Evolutionary conservation across 2,888 invertebrate species (phyloP), one percentile per base, ranked within the genome.

Genomic region (Polymixis flavicincta): DNA sequence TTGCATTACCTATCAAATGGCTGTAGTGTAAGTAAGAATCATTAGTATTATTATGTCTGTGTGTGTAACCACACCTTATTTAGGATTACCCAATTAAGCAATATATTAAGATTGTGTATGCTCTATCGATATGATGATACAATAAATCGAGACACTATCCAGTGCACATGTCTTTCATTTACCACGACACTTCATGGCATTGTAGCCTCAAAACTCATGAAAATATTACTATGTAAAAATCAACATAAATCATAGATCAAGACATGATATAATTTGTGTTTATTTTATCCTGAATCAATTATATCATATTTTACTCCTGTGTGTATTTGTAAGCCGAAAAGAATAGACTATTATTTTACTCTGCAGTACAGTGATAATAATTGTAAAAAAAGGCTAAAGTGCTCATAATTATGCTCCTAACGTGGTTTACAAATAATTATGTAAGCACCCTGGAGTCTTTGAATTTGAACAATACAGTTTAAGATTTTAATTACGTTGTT

Each of bases 211-310:
- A n/a, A 65, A 42, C 17, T 67, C 19, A 68, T n/a, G n/a, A 19
- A 25, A 42, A 65, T 42, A 11, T 22, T 61, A 60, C 25, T 63
- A 45, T 71, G 19, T n/a, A 14, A 22, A 72, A 37, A 28, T 61
- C 0, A 45, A 25, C 25, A 45, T 11, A 61, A 48, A 11, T 22
- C 19, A n/a, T 64, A n/a, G 19, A 25, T 32, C 28, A 17, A 45
- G 19, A 8, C 2, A 25, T 69, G 4, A 17, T 37, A 60, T 66
- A 76, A 54, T 60, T 37, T 37, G 22, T 48, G 37, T 45, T 28
- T 1, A 13, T n/a, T 37, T 22, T 37, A 32, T 37, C 7, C 14
- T 14, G 9, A 48, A 75, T 25, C 25, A n/a, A 28, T 17, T 22
- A 28, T 9, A 37, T 54, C 1, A 42, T 28, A 52, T 61, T 54